Evolutionary conservation across 1,140 invertebrate species (phyloP), one percentile per base, ranked within the genome.

Genomic region (Chymomyza costata): DNA sequence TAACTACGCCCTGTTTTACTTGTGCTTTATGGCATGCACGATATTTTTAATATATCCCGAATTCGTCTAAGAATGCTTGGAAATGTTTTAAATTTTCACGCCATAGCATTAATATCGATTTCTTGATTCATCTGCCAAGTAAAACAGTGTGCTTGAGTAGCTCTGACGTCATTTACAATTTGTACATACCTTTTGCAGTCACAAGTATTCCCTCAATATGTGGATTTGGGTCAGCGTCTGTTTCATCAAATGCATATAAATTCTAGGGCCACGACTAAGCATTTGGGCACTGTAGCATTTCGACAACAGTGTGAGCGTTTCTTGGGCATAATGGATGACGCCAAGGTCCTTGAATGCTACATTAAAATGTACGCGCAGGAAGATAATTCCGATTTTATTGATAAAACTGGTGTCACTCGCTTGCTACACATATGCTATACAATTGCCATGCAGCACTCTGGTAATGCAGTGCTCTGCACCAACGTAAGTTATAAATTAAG

Each of bases 201-300:
- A 60, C 92, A 92, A 85, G 86, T 94, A 55, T 94, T 94, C 86
- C 92, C 93, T n/a, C 89, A 90, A 82, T 92, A 94, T 85, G 88
- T 89, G 1, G 89, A 93, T 55, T 86, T 94, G 50, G 92, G 90
- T 11, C 87, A 89, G 18, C 90, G 90, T 58, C 86, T 94, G 46
- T 94, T 90, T 68, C 85, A 84, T 48, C 89, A 91, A 82, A 87
- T 94, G 46, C 89, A 90, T 60, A 84, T 84, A 44, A 82, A 83
- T 16, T 90, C 89, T 8, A 89, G 89, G 58, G 87, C 89, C 39
- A 90, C 89, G 52, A 90, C 89, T 13, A 84, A 87, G 21, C 87
- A 92, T 66, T 86, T 93, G 30, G 87, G 88, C 13, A 81, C 87
- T 0, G 84, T 88, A 1, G 87, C 87, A 1, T 94, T 94, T 69